Percentiles rank a stretch among this genome's conserved stretches.
phyloP scores from a whole-genome alignment of 2,888 invertebrate species.

The Mimas tiliae region DNA sequence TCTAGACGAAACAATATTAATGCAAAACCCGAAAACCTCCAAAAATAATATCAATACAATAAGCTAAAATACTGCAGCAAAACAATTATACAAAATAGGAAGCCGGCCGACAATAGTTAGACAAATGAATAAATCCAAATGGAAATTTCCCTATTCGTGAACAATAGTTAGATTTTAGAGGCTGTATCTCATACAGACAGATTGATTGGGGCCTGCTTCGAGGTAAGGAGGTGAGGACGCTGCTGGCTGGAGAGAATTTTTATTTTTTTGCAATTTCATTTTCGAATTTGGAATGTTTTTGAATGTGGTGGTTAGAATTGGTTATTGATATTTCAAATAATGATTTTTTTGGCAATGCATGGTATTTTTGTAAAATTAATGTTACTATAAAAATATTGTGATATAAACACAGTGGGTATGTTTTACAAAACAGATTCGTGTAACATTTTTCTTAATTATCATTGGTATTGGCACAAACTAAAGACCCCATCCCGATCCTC shows the following conservation, averaged over 20 bases:
- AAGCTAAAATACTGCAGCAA: slow-evolving; percentile 34
- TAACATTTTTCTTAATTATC: neutral
- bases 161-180: slow-evolving; percentile 84
- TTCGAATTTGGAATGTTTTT: slow-evolving; percentile 16
- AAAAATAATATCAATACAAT: slow-evolving; percentile 24
- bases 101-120: slow-evolving; percentile 77
- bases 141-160: slow-evolving; percentile 82
- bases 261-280: neutral
- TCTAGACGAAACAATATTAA: slow-evolving; percentile 6
- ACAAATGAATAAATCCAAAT: slow-evolving; percentile 85
- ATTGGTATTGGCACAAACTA: neutral
- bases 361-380: too few species aligned
- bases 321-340: too few species aligned
- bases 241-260: slow-evolving; percentile 35
- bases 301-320: neutral
- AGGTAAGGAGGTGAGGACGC: slow-evolving; percentile 62
- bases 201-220: slow-evolving; percentile 79
- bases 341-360: too few species aligned
- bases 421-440: neutral
- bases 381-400: too few species aligned
- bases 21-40: slow-evolving; percentile 9
- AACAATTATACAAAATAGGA: slow-evolving; percentile 63
- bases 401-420: too few species aligned
- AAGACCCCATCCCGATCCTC: neutral
- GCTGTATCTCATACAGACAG: slow-evolving; percentile 83